Evolutionary conservation across 2,888 invertebrate genomes (phyloP), one percentile per base, ranked within the genome.

Genomic region (Pantelozetes paolii): DNA sequence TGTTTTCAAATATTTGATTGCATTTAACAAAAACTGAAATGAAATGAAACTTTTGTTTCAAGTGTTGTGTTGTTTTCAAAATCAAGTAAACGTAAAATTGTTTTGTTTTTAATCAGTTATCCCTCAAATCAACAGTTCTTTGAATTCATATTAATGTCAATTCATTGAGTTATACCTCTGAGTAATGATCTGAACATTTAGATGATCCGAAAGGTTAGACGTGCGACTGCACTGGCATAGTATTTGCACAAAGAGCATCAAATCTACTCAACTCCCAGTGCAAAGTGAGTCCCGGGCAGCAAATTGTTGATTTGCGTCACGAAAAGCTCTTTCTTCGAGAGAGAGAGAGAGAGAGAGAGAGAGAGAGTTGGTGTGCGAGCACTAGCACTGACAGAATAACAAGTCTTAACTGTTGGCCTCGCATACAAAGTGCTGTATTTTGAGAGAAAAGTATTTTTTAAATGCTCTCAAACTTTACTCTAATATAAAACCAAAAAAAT

Each of bases 261-360:
- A 26, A 59, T 18, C 15, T 8, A 59, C n/a, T 15, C 8, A 36
- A 36, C 28, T 30, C 28, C 28, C 28, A 59, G 59, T 30, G 59
- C 28, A 59, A 13, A 48, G 30, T 36, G 64, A 36, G 64, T 36
- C 36, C 32, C 36, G 36, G 64, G 36, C 36, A 64, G 36, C 11
- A 36, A 64, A 64, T n/a, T 64, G 64, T n/a, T 64, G 64, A 64
- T 64, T 64, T 64, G 64, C 64, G 64, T 64, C 64, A 64, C 64
- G 32, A 40, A 64, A 50, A 40, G 36, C 40, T 64, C 32, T 40
- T 64, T 30, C n/a, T 9, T 20, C n/a, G 3, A 11, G n/a, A n/a
- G n/a, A n/a, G n/a, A n/a, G n/a, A n/a, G n/a, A n/a, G n/a, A n/a
- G n/a, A n/a, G n/a, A n/a, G n/a, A n/a, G 26, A 6, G 26, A 6